Evolutionary conservation across 2,113 vertebrate species (phyloP), one percentile per base, ranked within the genome.

Genomic region (Ammodytes dubius): DNA sequence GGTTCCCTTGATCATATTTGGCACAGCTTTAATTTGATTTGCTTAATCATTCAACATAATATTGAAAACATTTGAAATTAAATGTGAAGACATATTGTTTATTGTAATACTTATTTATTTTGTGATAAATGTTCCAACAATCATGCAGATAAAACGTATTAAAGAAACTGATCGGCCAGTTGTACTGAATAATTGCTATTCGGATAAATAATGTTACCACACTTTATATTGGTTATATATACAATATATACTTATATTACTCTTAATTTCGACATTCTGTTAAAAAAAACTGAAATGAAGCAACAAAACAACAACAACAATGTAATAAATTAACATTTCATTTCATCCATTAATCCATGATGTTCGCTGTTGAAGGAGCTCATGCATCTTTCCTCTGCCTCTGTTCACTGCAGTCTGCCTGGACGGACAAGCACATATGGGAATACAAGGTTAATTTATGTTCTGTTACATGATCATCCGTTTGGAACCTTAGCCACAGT

Each of bases 281-380:
- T 27, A 10, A 17, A 40, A 58, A 45, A 13, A 7, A 13, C 0
- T 60, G 5, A 42, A 27, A 19, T 49, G 39, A 47, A 2, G 1
- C 11, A 46, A 63, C 43, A 53, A 4, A 9, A 49, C 5, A 1
- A 1, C 27, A 64, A 64, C 9, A 46, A 56, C 4, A 11, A 3
- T 66, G 7, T 27, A 77, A 61, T 78, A 70, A 70, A 70, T 27
- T 78, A 78, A 70, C 14, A 61, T 68, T 2, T 43, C 1, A 8
- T 19, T 6, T 27, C n/a, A 13, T 42, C 15, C 52, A 46, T 45
- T 37, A 0, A 59, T 57, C 11, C 43, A 40, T 4, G 11, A 11
- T 19, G 61, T 6, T 42, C 37, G 13, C 37, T 40, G 35, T 27
- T 40, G 70, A 50, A 19, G 42, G 9, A 39, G 42, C n/a, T 9